Percentiles rank a stretch among this genome's conserved stretches.
phyloP scores from a whole-genome alignment of 2,797 vertebrate genomes.

The Pyrrhura leucotis region DNA sequence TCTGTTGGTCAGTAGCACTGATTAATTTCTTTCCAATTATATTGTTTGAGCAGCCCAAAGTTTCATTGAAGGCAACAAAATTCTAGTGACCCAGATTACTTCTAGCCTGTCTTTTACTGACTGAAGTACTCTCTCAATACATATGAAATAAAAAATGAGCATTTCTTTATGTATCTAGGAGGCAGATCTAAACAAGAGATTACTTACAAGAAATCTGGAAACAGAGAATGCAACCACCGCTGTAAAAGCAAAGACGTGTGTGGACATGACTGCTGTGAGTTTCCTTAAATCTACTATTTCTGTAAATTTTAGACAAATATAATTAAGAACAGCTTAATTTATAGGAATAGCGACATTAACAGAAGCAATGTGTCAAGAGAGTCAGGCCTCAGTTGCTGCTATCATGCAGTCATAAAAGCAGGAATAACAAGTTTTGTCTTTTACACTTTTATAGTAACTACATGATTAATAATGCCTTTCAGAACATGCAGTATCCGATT shows the following conservation, averaged over 20 bases:
- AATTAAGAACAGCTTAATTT: not conserved
- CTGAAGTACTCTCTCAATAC: not conserved
- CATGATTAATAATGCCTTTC: not conserved
- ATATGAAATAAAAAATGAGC: not conserved
- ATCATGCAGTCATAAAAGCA: not conserved
- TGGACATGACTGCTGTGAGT: constrained; percentile 97
- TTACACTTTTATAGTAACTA: not conserved
- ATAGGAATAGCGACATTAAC: not conserved
- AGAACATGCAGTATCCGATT: not conserved
- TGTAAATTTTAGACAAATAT: not conserved
- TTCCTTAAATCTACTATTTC: constrained; percentile 31
- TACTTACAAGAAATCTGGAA: constrained; percentile 73
- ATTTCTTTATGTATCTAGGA: constrained; percentile 64
- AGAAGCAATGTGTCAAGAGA: not conserved
- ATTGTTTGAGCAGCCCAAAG: not conserved
- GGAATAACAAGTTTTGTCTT: not conserved
- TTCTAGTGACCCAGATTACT: not conserved
- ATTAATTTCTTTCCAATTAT: not conserved
- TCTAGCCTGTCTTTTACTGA: not conserved
- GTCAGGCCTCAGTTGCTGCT: not conserved
- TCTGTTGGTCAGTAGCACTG: not conserved
- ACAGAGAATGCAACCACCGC: constrained; percentile 90
- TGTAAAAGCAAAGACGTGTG: constrained; percentile 94
- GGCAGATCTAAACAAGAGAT: constrained; percentile 16
- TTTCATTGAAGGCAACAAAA: not conserved